These are phyloP conservation scores for Brachyalestes nurse DNA, from an alignment of 2,797 vertebrate genomes.

Conservation along the genomic window DNA sequence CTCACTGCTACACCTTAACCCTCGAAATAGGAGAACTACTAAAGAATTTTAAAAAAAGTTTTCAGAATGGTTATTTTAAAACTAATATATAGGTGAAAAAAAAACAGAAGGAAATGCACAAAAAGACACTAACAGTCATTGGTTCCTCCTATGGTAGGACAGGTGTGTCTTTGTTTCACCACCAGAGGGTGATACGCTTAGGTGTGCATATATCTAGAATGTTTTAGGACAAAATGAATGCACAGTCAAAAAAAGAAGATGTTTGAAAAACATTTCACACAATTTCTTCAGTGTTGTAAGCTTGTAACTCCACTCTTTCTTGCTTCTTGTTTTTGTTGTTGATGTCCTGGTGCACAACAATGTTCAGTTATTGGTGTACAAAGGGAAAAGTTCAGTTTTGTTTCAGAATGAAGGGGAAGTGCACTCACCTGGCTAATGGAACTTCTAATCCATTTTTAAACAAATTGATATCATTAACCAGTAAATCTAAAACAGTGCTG, in stretches of 20 bases:
- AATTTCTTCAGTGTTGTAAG: constrained; percentile 13
- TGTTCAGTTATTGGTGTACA: neutral
- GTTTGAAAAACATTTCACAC: constrained; percentile 33
- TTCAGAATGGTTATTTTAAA: constrained; percentile 39
- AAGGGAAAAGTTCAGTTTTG: neutral
- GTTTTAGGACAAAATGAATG: constrained; percentile 33
- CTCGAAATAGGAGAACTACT: constrained; percentile 49
- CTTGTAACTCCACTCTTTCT: neutral
- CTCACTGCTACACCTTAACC: constrained; percentile 49
- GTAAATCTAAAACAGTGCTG: neutral
- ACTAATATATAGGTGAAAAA: constrained; percentile 43
- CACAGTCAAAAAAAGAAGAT: constrained; percentile 29
- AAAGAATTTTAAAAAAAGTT: constrained; percentile 35
- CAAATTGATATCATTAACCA: neutral
- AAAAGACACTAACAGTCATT: constrained; percentile 81
- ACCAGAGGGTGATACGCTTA: constrained; percentile 44
- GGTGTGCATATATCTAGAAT: constrained; percentile 35
- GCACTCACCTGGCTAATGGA: neutral
- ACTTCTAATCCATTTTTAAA: neutral
- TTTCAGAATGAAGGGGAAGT: constrained; percentile 20
- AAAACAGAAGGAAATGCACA: constrained; percentile 47
- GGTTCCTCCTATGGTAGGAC: constrained; percentile 94
- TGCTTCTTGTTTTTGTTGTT: constrained; percentile 15
- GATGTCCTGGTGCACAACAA: neutral
- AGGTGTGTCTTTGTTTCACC: constrained; percentile 69